These are phyloP conservation scores for Pseudochirops cupreus DNA, from an alignment of 2,797 vertebrate species.

Conservation along the genomic window DNA sequence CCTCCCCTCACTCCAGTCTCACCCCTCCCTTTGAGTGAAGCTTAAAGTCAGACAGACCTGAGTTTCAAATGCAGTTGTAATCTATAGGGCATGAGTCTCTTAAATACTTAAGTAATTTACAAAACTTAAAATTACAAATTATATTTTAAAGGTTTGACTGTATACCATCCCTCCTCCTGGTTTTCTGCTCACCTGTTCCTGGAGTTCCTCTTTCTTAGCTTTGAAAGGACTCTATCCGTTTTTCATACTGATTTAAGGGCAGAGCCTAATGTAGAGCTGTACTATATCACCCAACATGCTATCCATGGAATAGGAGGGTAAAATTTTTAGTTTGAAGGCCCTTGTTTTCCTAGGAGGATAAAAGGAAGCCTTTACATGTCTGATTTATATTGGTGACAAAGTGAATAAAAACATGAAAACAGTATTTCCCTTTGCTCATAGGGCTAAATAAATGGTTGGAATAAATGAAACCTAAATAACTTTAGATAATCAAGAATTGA, in stretches of 20 bases:
- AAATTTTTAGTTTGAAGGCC: slow-evolving; percentile 33
- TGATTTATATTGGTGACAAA: not conserved
- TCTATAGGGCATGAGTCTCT: not conserved
- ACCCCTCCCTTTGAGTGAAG: not conserved
- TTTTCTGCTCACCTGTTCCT: not conserved
- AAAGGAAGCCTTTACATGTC: not conserved
- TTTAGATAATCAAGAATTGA: not conserved
- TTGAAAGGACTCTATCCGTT: not conserved
- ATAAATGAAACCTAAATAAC: not conserved
- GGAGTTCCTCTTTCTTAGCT: not conserved
- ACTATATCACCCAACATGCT: not conserved
- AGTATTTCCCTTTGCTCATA: not conserved
- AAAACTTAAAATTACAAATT: not conserved
- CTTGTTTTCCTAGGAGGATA: slow-evolving; percentile 1
- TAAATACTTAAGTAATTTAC: not conserved
- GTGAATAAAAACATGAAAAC: slow-evolving; percentile 46
- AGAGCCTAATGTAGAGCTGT: not conserved
- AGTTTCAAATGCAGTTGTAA: not conserved
- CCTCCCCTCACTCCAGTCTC: too few species aligned
- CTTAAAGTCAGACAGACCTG: not conserved
- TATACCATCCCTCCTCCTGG: not conserved
- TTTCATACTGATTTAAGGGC: not conserved
- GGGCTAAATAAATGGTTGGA: not conserved
- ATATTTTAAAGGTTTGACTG: not conserved
- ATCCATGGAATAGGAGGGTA: slow-evolving; percentile 21